Evolutionary conservation across 2,113 vertebrate species (phyloP).

Genomic region (Orthochromis malagaraziensis): DNA sequence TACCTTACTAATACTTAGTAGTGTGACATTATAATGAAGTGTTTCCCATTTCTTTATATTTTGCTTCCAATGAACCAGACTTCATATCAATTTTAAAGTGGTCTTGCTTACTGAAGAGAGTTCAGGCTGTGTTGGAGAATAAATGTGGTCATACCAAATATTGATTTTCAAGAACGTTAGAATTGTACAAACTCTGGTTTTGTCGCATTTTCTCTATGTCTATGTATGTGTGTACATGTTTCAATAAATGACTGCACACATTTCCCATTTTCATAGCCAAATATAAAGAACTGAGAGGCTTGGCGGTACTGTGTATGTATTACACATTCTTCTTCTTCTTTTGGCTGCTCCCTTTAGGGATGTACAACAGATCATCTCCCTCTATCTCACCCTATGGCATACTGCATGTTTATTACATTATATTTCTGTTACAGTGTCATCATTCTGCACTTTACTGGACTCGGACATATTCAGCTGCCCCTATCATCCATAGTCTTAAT

Average conservation of each 20-base stretch:
- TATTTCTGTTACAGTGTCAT: not conserved
- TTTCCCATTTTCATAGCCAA: not conserved
- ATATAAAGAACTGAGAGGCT: not conserved
- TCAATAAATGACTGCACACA: not conserved
- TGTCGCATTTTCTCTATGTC: rapidly evolving
- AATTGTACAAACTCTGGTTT: not conserved
- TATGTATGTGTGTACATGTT: not conserved
- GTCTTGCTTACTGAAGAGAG: not conserved
- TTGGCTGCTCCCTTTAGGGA: not conserved
- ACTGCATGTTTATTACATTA: not conserved
- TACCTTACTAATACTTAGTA: not conserved
- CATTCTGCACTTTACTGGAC: not conserved
- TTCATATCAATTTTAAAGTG: not conserved
- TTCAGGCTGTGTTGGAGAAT: not conserved
- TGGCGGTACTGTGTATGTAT: not conserved
- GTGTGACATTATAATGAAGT: not conserved
- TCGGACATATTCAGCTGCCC: not conserved
- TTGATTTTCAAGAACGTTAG: not conserved
- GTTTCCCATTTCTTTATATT: not conserved
- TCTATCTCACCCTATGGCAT: not conserved
- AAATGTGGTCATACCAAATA: not conserved
- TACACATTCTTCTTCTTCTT: not conserved
- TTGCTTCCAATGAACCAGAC: not conserved
- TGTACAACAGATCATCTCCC: not conserved
- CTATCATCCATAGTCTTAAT: not conserved